A percentile compares a stretch with the other conserved stretches of the same genome.
phyloP scores from a whole-genome alignment of 2,888 invertebrate species.

The Drosophila subquinaria region DNA sequence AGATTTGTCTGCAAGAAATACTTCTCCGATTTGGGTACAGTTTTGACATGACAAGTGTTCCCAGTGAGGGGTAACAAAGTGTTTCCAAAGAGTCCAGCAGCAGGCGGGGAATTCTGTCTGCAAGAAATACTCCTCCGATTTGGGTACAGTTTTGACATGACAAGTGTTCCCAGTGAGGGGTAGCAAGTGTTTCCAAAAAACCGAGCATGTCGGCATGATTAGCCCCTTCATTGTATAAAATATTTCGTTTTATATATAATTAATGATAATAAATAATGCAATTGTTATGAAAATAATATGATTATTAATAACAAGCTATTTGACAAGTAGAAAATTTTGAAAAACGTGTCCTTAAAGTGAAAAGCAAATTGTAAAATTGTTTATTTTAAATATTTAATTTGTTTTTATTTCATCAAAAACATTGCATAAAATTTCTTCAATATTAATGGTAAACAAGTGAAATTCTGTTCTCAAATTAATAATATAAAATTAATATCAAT shows the following conservation, averaged over 20 bases:
- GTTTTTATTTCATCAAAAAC: no score
- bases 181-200: not conserved
- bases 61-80: constrained; percentile 10
- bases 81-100: not conserved
- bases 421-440: no score
- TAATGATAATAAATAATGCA: not conserved
- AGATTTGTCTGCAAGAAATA: not conserved
- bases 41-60: constrained; percentile 4
- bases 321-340: no score
- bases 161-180: constrained; percentile 17
- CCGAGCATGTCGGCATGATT: not conserved
- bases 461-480: no score
- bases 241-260: not conserved
- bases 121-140: not conserved
- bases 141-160: constrained; percentile 5
- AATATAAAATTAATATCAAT: no score
- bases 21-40: constrained; percentile 2
- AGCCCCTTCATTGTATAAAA: not conserved
- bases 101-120: not conserved
- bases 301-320: no score
- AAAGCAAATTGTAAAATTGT: no score
- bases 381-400: no score
- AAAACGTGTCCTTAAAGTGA: no score
- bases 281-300: no score
- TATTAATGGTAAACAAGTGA: no score